Evolutionary conservation across 2,888 invertebrate species (phyloP).

Genomic region (Pollenia labialis): DNA sequence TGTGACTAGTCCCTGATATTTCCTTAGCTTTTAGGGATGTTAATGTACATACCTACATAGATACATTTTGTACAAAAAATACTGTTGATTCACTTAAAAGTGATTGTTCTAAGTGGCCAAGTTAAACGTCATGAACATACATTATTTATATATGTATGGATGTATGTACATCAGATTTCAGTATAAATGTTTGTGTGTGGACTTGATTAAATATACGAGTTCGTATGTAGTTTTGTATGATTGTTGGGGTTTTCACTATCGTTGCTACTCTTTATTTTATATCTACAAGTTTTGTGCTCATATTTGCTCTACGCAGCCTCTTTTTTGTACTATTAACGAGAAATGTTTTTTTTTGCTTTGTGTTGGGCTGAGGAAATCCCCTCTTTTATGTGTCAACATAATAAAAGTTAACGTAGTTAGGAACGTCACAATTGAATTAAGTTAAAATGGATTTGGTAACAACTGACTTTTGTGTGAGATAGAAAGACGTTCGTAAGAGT

Average conservation of each 20-base stretch:
- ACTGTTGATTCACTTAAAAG: slow-evolving; percentile 44
- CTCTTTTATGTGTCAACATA: slow-evolving; percentile 36
- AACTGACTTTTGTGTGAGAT: slow-evolving; percentile 41
- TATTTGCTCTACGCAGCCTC: slow-evolving; percentile 50
- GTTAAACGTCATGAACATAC: slow-evolving; percentile 63
- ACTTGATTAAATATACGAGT: background rate
- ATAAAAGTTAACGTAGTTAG: slow-evolving; percentile 57
- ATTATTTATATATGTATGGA: slow-evolving; percentile 36
- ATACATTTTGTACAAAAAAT: background rate
- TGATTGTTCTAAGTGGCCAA: slow-evolving; percentile 65
- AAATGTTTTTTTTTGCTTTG: slow-evolving; percentile 39
- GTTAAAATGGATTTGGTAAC: slow-evolving; percentile 60
- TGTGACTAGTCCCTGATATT: too few relatives aligned
- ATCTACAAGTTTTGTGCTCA: slow-evolving; percentile 23
- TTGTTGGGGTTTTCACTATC: slow-evolving; percentile 33
- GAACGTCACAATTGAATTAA: slow-evolving; percentile 71
- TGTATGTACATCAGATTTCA: background rate
- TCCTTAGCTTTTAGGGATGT: too few relatives aligned
- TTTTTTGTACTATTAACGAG: slow-evolving; percentile 25
- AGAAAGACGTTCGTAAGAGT: background rate
- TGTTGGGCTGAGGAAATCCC: slow-evolving; percentile 65
- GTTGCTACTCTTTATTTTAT: slow-evolving; percentile 27
- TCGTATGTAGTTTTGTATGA: background rate
- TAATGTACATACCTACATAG: background rate
- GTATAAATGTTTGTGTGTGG: too few relatives aligned